These are phyloP conservation scores for Synergus japonicus DNA, from an alignment of 2,888 invertebrate genomes.

Conservation along the genomic window DNA sequence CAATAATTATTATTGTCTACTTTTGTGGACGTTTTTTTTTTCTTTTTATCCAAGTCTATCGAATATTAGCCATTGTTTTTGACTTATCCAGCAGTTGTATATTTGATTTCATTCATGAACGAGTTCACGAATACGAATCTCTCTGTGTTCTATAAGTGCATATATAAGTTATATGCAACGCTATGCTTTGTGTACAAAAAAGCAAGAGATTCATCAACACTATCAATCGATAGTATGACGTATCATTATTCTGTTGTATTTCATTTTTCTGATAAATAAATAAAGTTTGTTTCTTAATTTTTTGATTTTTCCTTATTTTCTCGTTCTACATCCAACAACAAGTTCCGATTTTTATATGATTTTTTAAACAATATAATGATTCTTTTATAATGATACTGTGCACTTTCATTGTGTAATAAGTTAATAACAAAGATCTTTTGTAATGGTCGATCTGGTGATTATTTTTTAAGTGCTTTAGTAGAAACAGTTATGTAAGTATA, in stretches of 20 bases:
- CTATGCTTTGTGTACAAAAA: slow-evolving; percentile 29
- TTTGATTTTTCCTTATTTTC: not conserved
- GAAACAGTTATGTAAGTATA: too few species aligned
- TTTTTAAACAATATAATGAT: too few species aligned
- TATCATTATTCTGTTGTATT: slow-evolving; percentile 51
- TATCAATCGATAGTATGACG: slow-evolving; percentile 53
- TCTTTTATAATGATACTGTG: too few species aligned
- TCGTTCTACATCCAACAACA: not conserved
- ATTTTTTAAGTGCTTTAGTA: too few species aligned
- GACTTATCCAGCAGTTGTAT: slow-evolving; percentile 24
- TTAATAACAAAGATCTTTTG: too few species aligned
- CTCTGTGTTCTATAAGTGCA: slow-evolving; percentile 21
- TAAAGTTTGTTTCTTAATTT: slow-evolving; percentile 40
- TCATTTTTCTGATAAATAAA: slow-evolving; percentile 48
- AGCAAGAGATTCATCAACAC: slow-evolving; percentile 42
- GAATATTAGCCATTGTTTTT: slow-evolving; percentile 20
- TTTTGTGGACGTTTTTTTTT: not conserved
- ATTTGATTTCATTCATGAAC: slow-evolving; percentile 31
- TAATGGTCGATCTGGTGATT: too few species aligned
- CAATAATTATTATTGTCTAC: not conserved
- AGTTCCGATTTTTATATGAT: not conserved
- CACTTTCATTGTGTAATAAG: not conserved
- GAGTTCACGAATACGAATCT: slow-evolving; percentile 5
- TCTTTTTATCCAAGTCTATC: slow-evolving; percentile 37
- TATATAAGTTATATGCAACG: slow-evolving; percentile 15